Evolutionary conservation across 2,888 invertebrate genomes (phyloP), one percentile per base, ranked within the genome.

Genomic region (Nezara viridula): DNA sequence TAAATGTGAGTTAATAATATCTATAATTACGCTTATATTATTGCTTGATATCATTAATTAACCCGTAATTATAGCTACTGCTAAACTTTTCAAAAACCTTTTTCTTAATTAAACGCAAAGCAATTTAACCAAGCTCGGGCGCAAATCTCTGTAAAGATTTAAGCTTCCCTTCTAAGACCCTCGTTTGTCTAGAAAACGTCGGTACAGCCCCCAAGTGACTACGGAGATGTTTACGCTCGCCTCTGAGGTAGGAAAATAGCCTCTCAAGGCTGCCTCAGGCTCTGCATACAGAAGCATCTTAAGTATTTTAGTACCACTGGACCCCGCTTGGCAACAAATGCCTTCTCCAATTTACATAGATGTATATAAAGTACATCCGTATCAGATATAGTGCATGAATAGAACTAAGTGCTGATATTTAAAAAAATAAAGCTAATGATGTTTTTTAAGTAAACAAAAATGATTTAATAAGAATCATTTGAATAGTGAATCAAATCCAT

Each of bases 201-300:
- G n/a, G 27, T 60, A 60, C 27, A 27, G 60, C 60, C 60, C 60
- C 60, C 60, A 60, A 60, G 60, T 60, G 60, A 60, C 60, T 27
- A 60, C 27, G 27, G 60, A 60, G 27, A 60, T 60, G 60, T 60
- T 60, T 60, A 60, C 60, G 60, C 60, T 27, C 1, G 60, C 27
- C n/a, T 12, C 60, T 14, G 60, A 60, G 60, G 60, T 14, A 60
- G 60, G 60, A 60, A 60, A 60, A 60, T 60, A 27, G 27, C 60
- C 60, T 27, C 60, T 27, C 60, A 60, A 60, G 60, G 12, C 60
- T 60, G 60, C 27, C 60, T 27, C 2, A 27, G 60, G 60, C 60
- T 14, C 60, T 60, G 60, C 60, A 60, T 60, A 60, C 60, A 60
- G 60, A 60, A 60, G 27, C 27, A 60, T 27, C 60, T 16, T 60